Evolutionary conservation across 2,888 invertebrate species (phyloP).

Genomic region (Rhimphoctona megacephalus): DNA sequence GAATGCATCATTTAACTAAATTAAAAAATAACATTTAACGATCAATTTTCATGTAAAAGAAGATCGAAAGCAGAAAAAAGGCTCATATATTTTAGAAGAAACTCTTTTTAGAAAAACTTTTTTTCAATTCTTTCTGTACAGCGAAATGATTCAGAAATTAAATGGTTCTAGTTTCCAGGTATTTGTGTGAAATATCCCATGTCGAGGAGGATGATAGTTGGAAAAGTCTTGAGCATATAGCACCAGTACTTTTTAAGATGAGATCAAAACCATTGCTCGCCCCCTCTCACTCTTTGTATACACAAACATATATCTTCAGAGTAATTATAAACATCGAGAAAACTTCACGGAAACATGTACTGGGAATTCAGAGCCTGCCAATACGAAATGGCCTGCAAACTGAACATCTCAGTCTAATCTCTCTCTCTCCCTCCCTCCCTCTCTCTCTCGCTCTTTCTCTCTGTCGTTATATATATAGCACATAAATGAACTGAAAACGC

Average conservation of each 20-base stretch:
- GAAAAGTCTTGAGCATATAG: conserved; percentile 1
- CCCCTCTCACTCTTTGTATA: neutral
- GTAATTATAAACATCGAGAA: conserved; percentile 24
- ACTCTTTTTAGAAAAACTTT: neutral
- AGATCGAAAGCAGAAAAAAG: neutral
- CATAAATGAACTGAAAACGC: neutral
- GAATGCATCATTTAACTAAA: too few relatives aligned
- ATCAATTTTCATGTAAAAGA: neutral
- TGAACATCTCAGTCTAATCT: neutral
- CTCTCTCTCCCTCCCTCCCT: neutral
- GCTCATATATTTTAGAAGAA: neutral
- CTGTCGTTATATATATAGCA: neutral
- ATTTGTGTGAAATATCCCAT: neutral
- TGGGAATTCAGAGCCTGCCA: conserved; percentile 39
- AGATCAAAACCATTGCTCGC: conserved; percentile 23
- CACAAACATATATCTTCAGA: neutral
- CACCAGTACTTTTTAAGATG: conserved; percentile 39
- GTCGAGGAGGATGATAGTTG: neutral
- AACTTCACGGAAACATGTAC: conserved; percentile 28
- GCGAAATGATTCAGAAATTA: neutral
- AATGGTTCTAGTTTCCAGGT: neutral
- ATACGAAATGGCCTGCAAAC: conserved; percentile 47
- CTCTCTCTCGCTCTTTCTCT: neutral
- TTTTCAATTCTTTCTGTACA: neutral
- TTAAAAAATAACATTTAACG: neutral